A percentile compares a stretch with the other conserved stretches of the same genome.
Conservation (phyloP, 1,140 invertebrate genomes). For the Lepidurus couesii region DNA sequence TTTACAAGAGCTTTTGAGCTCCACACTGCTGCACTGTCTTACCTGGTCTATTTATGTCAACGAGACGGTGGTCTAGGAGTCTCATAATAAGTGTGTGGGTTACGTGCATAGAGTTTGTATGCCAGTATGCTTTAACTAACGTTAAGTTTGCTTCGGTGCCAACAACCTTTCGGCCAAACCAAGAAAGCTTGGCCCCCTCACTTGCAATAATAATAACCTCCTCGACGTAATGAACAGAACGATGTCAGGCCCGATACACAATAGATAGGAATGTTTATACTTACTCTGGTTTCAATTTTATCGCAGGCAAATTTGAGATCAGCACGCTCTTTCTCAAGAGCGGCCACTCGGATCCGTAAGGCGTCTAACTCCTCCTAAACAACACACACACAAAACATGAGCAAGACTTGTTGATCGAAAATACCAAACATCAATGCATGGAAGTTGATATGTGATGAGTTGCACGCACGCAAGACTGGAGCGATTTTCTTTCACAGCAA, state of each 20-base stretch:
- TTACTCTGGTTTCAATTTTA: slow-evolving; percentile 82
- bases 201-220: too few relatives aligned
- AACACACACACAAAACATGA: slow-evolving; percentile 42
- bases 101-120: not conserved
- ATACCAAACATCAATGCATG: too few relatives aligned
- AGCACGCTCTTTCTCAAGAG: slow-evolving; percentile 74
- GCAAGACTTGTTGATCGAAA: not conserved
- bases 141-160: not conserved
- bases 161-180: not conserved
- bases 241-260: too few relatives aligned
- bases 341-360: slow-evolving; percentile 73
- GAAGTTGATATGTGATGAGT: not conserved
- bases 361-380: slow-evolving; percentile 75
- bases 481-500: not conserved
- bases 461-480: not conserved
- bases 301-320: slow-evolving; percentile 81
- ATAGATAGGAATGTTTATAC: slow-evolving; percentile 40
- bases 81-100: not conserved
- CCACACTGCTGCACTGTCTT: not conserved
- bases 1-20: slow-evolving; percentile 24
- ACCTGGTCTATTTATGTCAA: slow-evolving; percentile 23
- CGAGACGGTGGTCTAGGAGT: slow-evolving; percentile 1
- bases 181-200: not conserved
- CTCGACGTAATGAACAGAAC: too few relatives aligned
- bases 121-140: not conserved